Percentiles rank a stretch among this genome's conserved stretches.
phyloP scores from a whole-genome alignment of 2,888 invertebrate species.

The Sisyra terminalis region DNA sequence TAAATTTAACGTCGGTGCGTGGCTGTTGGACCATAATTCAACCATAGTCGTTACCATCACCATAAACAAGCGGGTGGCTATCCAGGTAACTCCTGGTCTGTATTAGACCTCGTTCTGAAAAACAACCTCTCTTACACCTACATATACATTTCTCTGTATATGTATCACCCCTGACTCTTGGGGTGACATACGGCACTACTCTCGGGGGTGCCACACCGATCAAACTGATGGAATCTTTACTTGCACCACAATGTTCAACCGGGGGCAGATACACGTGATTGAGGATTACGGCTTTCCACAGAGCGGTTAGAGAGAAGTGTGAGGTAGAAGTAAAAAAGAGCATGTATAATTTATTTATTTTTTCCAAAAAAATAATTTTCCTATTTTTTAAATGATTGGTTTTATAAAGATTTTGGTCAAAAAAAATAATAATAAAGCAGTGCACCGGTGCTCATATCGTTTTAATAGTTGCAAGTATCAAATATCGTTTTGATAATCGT shows the following conservation, averaged over 20 bases:
- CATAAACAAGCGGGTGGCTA: too few species aligned
- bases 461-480: slow-evolving; percentile 1
- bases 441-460: background rate
- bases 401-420: background rate
- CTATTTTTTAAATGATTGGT: background rate
- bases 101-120: too few species aligned
- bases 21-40: too few species aligned
- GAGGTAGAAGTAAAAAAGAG: background rate
- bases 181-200: slow-evolving; percentile 14
- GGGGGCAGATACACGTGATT: slow-evolving; percentile 32
- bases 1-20: too few species aligned
- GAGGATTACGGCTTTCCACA: slow-evolving; percentile 14
- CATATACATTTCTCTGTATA: too few species aligned
- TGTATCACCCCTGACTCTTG: background rate
- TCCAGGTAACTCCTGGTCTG: too few species aligned
- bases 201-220: slow-evolving; percentile 30
- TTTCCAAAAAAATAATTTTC: background rate
- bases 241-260: slow-evolving; percentile 21
- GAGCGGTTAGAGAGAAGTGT: background rate
- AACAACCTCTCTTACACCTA: too few species aligned
- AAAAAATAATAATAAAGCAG: background rate
- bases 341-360: background rate
- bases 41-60: too few species aligned
- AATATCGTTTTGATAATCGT: slow-evolving; percentile 1
- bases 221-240: slow-evolving; percentile 31